Evolutionary conservation across 2,888 invertebrate genomes (phyloP).

Genomic region (Frankliniella intonsa): DNA sequence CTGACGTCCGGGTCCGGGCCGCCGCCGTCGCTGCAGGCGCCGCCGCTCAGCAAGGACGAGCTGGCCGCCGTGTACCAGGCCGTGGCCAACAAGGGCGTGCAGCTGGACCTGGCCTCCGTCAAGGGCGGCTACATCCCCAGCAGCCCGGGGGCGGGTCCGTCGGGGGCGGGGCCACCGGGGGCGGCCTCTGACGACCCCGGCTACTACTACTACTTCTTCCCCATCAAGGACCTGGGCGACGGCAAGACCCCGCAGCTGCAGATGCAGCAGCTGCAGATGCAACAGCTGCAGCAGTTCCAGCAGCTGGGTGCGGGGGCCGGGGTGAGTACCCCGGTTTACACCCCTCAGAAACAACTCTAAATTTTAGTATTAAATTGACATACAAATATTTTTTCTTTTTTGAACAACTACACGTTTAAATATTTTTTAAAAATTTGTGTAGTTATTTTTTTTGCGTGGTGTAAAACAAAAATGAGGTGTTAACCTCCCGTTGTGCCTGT

Average conservation of each 20-base stretch:
- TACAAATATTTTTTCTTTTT: too few relatives aligned
- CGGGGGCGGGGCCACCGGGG: neutral
- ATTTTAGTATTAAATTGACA: too few relatives aligned
- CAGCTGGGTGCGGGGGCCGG: neutral
- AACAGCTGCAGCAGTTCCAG: conserved; percentile 27
- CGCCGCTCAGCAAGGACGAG: conserved; percentile 46
- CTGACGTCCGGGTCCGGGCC: neutral
- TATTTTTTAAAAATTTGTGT: too few relatives aligned
- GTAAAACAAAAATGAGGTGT: too few relatives aligned
- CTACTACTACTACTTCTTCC: conserved; percentile 54
- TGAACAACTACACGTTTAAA: too few relatives aligned
- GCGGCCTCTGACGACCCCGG: conserved; percentile 38
- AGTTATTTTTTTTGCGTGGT: too few relatives aligned
- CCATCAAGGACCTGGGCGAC: conserved; percentile 49
- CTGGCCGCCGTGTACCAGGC: conserved; percentile 50
- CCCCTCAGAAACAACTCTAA: too few relatives aligned
- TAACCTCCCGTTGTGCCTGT: too few relatives aligned
- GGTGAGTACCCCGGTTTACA: neutral
- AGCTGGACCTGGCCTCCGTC: conserved; percentile 40
- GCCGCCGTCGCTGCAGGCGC: conserved; percentile 30
- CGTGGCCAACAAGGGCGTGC: conserved; percentile 46
- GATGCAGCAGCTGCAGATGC: conserved; percentile 27
- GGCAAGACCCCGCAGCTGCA: conserved; percentile 43
- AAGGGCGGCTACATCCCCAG: conserved; percentile 5
- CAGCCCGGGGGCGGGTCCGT: neutral